Evolutionary conservation across 2,113 vertebrate species (phyloP), one percentile per base, ranked within the genome.

Genomic region (Theristicus caerulescens): DNA sequence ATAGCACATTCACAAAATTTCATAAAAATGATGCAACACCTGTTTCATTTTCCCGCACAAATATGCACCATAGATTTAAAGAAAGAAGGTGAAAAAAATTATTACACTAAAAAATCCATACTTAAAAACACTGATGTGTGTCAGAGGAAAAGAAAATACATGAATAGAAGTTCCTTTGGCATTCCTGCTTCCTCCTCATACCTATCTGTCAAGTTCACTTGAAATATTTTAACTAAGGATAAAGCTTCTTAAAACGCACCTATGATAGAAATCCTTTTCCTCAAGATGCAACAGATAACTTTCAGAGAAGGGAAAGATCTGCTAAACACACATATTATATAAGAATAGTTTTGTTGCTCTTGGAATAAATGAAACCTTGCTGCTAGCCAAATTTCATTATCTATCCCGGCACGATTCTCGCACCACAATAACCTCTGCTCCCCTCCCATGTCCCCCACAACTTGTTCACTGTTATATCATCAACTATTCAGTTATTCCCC

Each of bases 191-290:
- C 42, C 14, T 49, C 38, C 20, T 7, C 20, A 42, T 6, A 42
- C 3, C 3, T 0, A 0, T 13, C 13, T 27, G 21, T 36, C 9
- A 82, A 44, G 15, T 24, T 49, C 12, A 42, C n/a, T 46, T 70
- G 25, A 51, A 64, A 40, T n/a, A 51, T 27, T 52, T 77, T 7
- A 69, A 29, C 9, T 67, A 67, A 79, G 19, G 26, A 31, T 31
- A 92, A 89, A 65, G 16, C 8, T 66, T 73, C 36, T 44, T 52
- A 51, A 81, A 87, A 65, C 3, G 11, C 18, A 29, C 12, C 9
- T 9, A 29, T 40, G 34, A 47, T 0, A 46, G 32, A 86, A 86
- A 88, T 22, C 2, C 13, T 52, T 34, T 18, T 51, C 19, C 25
- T 76, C 58, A 55, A 67, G 47, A 70, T 2, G 4, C 11, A 80